Evolutionary conservation across 1,140 invertebrate genomes (phyloP).

Genomic region (Meloidogyne hapla): DNA sequence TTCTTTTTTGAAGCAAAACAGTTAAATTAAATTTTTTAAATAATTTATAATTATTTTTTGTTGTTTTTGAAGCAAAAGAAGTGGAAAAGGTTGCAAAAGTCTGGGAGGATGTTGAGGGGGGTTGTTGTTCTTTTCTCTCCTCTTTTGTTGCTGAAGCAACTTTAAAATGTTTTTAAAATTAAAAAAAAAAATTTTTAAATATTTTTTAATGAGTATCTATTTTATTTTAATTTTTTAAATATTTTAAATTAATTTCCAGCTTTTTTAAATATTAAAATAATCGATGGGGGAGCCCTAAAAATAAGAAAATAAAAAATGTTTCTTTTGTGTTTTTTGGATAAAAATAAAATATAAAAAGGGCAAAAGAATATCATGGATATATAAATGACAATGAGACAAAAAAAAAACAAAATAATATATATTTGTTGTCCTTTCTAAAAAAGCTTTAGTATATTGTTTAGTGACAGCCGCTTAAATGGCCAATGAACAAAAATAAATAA

Average conservation of each 20-base stretch:
- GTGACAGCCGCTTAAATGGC: not conserved
- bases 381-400: not conserved
- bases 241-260: too few species aligned
- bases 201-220: too few species aligned
- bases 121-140: not conserved
- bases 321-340: too few species aligned
- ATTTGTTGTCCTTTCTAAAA: not conserved
- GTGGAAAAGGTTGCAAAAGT: not conserved
- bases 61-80: not conserved
- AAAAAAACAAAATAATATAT: not conserved
- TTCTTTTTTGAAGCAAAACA: not conserved
- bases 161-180: too few species aligned
- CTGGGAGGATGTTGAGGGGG: not conserved
- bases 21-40: not conserved
- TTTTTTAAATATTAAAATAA: too few species aligned
- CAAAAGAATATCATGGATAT: not conserved
- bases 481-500: constrained; percentile 2
- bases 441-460: not conserved
- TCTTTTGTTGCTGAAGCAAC: too few species aligned
- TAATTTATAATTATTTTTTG: not conserved
- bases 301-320: too few species aligned
- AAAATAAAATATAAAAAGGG: not conserved
- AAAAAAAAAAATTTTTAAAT: too few species aligned
- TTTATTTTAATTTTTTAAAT: too few species aligned
- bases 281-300: too few species aligned